Conservation (phyloP, 1,140 invertebrate genomes). For the Thereuonema tuberculata region DNA sequence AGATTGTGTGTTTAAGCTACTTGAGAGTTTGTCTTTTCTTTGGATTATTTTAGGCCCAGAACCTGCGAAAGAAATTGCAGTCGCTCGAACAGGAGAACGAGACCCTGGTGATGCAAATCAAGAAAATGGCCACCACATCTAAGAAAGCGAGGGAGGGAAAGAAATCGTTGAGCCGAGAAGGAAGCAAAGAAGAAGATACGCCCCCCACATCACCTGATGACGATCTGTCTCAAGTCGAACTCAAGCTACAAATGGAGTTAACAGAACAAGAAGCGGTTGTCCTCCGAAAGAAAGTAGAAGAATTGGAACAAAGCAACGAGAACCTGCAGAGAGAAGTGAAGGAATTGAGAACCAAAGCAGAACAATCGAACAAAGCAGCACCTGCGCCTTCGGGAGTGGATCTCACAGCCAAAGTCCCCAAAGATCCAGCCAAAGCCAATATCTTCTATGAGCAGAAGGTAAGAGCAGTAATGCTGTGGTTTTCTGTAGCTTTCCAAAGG, state of each 20-base stretch:
- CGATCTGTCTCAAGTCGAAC: constrained; percentile 46
- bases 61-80: constrained; percentile 67
- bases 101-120: constrained; percentile 74
- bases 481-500: too few relatives aligned
- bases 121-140: constrained; percentile 71
- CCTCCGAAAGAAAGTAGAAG: constrained; percentile 63
- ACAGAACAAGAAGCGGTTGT: constrained; percentile 74
- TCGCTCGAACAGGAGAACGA: constrained; percentile 89
- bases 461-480: constrained; percentile 25
- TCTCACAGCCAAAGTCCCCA: constrained; percentile 21
- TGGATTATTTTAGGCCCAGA: constrained; percentile 56
- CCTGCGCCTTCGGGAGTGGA: constrained; percentile 19
- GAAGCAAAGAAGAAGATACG: constrained; percentile 50
- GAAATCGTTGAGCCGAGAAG: constrained; percentile 12
- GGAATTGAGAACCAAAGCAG: constrained; percentile 22
- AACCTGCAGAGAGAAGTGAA: constrained; percentile 56
- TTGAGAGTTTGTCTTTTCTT: too few relatives aligned
- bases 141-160: constrained; percentile 18
- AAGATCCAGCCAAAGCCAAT: constrained; percentile 30
- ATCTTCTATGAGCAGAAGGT: constrained; percentile 49
- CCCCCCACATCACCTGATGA: constrained; percentile 53
- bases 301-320: constrained; percentile 64
- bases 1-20: too few relatives aligned
- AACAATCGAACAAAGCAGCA: constrained; percentile 12
- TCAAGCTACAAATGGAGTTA: constrained; percentile 67